phyloP scores from a whole-genome alignment of 2,113 vertebrate genomes.

The Anser brachyrhynchus region DNA sequence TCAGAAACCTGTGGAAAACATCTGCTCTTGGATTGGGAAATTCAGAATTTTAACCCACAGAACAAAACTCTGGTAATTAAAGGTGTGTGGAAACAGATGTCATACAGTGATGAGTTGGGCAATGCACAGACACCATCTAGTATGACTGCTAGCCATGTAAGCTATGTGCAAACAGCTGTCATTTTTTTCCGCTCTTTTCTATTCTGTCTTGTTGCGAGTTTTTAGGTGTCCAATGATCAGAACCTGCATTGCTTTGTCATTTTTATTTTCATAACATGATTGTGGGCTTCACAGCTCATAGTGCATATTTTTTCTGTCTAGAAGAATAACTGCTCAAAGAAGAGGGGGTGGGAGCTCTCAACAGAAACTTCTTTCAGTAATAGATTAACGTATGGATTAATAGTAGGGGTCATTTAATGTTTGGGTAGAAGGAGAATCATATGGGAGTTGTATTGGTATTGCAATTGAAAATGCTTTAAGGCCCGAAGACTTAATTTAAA shows the following conservation, averaged over 20 bases:
- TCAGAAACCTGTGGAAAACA: background rate
- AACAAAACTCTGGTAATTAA: background rate
- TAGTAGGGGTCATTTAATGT: background rate
- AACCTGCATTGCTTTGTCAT: background rate
- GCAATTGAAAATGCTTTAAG: background rate
- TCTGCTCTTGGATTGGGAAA: background rate
- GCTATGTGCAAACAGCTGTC: background rate
- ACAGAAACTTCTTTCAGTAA: background rate
- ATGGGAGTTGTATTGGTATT: background rate
- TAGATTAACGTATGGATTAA: background rate
- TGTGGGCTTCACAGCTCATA: background rate
- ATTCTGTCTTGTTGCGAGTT: background rate
- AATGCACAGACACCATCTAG: accelerated
- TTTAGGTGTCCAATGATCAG: background rate
- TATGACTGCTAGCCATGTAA: background rate
- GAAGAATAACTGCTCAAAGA: background rate
- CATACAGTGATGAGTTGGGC: background rate
- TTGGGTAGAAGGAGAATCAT: background rate
- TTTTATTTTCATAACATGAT: background rate
- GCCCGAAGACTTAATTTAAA: background rate
- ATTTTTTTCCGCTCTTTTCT: background rate
- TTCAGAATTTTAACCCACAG: background rate
- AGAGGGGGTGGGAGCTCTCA: background rate
- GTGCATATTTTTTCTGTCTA: background rate
- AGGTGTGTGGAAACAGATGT: background rate